Evolutionary conservation across 2,113 vertebrate genomes (phyloP).

Genomic region (Bettongia penicillata): DNA sequence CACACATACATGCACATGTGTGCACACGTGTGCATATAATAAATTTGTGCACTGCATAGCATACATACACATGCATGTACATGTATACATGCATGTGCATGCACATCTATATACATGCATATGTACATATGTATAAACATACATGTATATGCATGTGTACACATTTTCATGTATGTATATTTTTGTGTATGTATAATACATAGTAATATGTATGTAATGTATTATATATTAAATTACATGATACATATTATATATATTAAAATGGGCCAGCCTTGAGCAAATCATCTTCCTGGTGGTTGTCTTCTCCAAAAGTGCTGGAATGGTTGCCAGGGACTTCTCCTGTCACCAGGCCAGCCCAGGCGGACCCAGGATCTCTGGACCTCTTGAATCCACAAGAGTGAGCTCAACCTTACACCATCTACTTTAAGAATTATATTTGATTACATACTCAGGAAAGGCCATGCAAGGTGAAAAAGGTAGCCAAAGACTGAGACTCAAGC

Average conservation of each 20-base stretch:
- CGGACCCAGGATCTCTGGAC: neutral
- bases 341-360: neutral
- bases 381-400: neutral
- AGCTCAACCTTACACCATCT: neutral
- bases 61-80: no score
- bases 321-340: neutral
- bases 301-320: neutral
- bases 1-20: neutral
- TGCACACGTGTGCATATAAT: no score
- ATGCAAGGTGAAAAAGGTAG: neutral
- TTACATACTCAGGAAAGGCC: neutral
- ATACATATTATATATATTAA: no score
- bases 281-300: neutral
- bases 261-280: neutral
- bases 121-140: no score
- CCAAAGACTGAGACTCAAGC: neutral
- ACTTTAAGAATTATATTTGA: neutral
- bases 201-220: no score
- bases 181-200: neutral
- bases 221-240: no score
- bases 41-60: no score
- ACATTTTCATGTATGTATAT: neutral
- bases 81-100: no score
- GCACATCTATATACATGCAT: no score
- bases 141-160: no score